Evolutionary conservation across 2,797 vertebrate genomes (phyloP).

Genomic region (Clarias pachynema): DNA sequence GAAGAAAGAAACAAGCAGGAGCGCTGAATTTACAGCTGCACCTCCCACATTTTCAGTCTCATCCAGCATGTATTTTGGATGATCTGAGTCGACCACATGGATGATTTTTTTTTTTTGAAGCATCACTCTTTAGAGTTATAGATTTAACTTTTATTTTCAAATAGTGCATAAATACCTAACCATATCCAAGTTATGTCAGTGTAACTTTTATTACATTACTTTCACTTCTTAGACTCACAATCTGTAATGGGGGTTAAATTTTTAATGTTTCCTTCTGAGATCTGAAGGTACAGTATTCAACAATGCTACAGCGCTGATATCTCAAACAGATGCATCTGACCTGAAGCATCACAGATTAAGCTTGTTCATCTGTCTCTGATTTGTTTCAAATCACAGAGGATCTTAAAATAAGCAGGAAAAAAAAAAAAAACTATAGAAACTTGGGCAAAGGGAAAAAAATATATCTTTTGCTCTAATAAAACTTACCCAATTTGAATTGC

Average conservation of each 20-base stretch:
- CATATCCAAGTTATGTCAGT: background rate
- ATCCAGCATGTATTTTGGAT: background rate
- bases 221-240: background rate
- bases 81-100: background rate
- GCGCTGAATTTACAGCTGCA: background rate
- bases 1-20: background rate
- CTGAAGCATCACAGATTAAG: background rate
- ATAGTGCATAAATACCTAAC: background rate
- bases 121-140: background rate
- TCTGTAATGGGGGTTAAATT: background rate
- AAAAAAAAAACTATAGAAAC: background rate
- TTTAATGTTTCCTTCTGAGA: background rate
- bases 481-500: slow-evolving; percentile 30
- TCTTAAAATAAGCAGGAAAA: slow-evolving; percentile 11
- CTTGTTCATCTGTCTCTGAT: slow-evolving; percentile 19
- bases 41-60: background rate
- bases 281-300: slow-evolving; percentile 5
- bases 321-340: slow-evolving; percentile 4
- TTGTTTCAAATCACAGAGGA: slow-evolving; percentile 18
- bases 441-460: background rate
- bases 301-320: background rate
- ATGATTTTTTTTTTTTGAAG: too few species aligned
- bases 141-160: background rate
- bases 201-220: background rate
- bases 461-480: slow-evolving; percentile 22